Conservation (phyloP, 2,888 invertebrate genomes). For the Trichogramma evanescens region DNA sequence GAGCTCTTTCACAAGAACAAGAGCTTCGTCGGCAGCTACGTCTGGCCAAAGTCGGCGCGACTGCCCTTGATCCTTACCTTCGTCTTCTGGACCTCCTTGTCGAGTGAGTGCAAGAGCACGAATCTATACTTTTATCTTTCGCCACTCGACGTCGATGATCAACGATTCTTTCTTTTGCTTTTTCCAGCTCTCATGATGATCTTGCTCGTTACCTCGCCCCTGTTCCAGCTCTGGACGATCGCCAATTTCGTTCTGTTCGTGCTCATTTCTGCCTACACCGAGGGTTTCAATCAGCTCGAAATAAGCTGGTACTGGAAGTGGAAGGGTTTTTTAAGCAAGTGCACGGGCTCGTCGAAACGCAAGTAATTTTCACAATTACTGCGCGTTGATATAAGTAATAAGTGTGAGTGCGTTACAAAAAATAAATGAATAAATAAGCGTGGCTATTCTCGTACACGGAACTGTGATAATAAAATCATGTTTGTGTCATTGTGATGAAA, state of each 20-base stretch:
- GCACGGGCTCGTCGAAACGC: too few species aligned
- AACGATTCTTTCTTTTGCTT: not conserved
- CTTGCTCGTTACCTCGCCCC: constrained; percentile 37
- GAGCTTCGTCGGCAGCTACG: constrained; percentile 41
- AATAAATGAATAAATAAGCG: too few species aligned
- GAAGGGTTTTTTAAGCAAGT: constrained; percentile 17
- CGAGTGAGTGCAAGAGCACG: constrained; percentile 36
- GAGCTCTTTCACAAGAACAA: constrained; percentile 56
- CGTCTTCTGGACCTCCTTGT: constrained; percentile 57
- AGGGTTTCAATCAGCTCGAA: constrained; percentile 42
- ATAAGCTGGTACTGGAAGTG: constrained; percentile 43
- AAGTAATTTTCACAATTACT: too few species aligned
- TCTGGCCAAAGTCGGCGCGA: constrained; percentile 40
- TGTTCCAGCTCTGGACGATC: constrained; percentile 41
- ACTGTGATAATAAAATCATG: too few species aligned
- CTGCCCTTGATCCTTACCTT: constrained; percentile 53
- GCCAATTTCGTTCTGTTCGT: constrained; percentile 35
- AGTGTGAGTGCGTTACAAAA: too few species aligned
- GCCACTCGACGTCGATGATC: not conserved
- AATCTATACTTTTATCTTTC: not conserved
- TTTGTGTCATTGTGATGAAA: too few species aligned
- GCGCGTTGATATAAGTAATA: too few species aligned
- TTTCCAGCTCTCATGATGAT: constrained; percentile 23
- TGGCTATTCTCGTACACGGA: too few species aligned
- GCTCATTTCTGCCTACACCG: constrained; percentile 35